A percentile compares a stretch with the other conserved stretches of the same genome.
Conservation (phyloP, 2,113 vertebrate species). For the Oceanites oceanicus region DNA sequence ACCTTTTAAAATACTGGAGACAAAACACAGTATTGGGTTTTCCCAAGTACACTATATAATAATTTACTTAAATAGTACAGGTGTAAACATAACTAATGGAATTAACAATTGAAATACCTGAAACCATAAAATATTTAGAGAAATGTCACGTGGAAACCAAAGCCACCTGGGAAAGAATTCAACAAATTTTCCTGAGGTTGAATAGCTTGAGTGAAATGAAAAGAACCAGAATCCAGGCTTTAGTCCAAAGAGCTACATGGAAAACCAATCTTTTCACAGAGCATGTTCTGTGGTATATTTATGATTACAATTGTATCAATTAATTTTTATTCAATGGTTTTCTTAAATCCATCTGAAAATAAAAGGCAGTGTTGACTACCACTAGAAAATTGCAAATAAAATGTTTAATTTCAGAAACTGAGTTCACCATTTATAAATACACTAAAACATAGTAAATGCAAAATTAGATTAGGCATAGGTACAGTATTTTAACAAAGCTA, state of each 20-base stretch:
- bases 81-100: neutral
- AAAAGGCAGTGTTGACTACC: constrained; percentile 61
- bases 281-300: neutral
- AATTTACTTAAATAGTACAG: neutral
- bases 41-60: neutral
- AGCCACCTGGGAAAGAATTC: neutral
- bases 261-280: neutral
- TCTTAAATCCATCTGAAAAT: constrained; percentile 14
- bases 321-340: neutral
- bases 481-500: constrained; percentile 78
- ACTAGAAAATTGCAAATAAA: constrained; percentile 81
- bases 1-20: neutral
- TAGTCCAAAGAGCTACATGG: neutral
- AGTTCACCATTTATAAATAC: constrained; percentile 85
- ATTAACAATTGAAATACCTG: neutral
- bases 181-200: neutral
- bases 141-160: neutral
- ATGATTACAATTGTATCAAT: neutral
- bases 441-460: constrained; percentile 81
- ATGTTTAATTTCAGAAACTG: constrained; percentile 85
- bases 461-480: constrained; percentile 75
- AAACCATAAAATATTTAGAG: neutral
- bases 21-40: neutral
- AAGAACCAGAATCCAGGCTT: neutral
- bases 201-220: neutral